Evolutionary conservation across 2,797 vertebrate genomes (phyloP), one percentile per base, ranked within the genome.

Genomic region (Lacerta bilineata): DNA sequence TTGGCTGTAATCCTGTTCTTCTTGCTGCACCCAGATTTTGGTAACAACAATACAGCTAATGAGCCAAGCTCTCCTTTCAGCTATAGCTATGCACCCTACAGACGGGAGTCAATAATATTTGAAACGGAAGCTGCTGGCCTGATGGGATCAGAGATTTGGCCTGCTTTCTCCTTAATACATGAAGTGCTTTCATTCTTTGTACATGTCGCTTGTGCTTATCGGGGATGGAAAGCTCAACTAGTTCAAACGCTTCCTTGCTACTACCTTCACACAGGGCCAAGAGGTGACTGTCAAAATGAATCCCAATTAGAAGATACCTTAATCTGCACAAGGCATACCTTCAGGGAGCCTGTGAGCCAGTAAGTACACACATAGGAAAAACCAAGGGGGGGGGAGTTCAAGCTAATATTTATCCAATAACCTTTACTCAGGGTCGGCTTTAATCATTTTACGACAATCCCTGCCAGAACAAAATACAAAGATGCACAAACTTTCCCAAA

Each of bases 11-110:
- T 80, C 4, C 69, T 64, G 79, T 55, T 88, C 79, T 0, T 83
- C 86, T 89, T 76, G 87, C 39, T 33, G 41, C 29, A 90, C 41
- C 87, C 90, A 81, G 83, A 69, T 41, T 71, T 87, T 23, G 66
- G 83, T 89, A 79, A 87, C 0, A 20, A 2, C 25, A 46, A 79
- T 50, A 39, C 39, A 64, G 80, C 68, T 75, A 85, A 85, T 66
- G 39, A 85, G 82, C 29, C 23, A 79, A 85, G 41, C 64, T 74
- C 68, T 85, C 77, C 39, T 80, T 80, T 85, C 20, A 39, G 55
- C 39, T 80, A 59, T 36, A 59, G 18, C 29, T 25, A 64, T 79
- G 69, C 25, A 68, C 3, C 68, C 43, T 59, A 33, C 55, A 74
- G 68, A n/a, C 74, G 64, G 68, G 75, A 64, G 39, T 87, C 81